Base-by-base conservation (phyloP, 2,797 vertebrate species). In the Poecile montanus region DNA sequence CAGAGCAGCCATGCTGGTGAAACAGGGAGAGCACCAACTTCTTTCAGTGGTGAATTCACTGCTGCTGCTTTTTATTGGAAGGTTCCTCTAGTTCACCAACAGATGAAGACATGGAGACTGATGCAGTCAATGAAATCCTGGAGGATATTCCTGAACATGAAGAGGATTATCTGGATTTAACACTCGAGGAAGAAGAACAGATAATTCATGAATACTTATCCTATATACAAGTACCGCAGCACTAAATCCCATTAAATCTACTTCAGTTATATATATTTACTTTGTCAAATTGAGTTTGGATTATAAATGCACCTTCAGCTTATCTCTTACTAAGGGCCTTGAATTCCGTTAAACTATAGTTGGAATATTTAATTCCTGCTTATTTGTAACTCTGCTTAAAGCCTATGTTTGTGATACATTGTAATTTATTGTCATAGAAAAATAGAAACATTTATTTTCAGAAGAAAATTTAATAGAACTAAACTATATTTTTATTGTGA, bases 141-240 rank as follows among this genome's bases (percentile, higher is more conserved):
- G 98, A 98, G 73, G 99, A 99, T 96, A 99, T 99, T 51, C 98
- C 99, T 10, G 98, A 97, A 32, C 99, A 99, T 0, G 99, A 99
- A 95, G 99, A 99, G 70, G 99, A 99, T 84, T 99, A 99, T 93
- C 98, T 99, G 66, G 99, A 99, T 96, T 97, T 99, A 84, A 99
- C 99, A 0, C 98, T 99, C 93, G 99, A 99, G 87, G 99, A 99
- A 27, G 99, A 99, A 95, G 97, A 96, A 13, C 90, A 98, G 67
- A 98, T 99, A 73, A 99, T 99, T 75, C 96, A 95, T 13, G 96
- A 97, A 91, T 98, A 99, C 91, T 98, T 98, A 96, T 97, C 97
- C 65, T 98, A 98, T 67, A 97, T 99, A 86, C 97, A 97, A 93
- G 72, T 95, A 74, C 93, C 94, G 3, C 96, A 97, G 93, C 93